Percentiles rank a stretch among this genome's conserved stretches.
Conservation (phyloP, 2,797 vertebrate genomes). For the Sternarchorhynchus goeldii region DNA sequence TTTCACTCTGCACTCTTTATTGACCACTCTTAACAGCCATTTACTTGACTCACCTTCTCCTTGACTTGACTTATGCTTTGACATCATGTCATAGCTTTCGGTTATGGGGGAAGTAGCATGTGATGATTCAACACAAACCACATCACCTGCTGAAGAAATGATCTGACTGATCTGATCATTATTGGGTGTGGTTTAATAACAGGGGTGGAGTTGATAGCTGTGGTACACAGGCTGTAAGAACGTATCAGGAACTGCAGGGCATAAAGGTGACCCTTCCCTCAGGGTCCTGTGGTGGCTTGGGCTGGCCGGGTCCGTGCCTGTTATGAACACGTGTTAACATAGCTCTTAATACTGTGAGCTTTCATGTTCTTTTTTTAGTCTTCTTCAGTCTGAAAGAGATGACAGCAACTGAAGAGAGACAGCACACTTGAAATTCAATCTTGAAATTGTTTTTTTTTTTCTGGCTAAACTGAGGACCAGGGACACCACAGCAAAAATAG, state of each 20-base stretch:
- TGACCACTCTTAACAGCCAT: conserved; percentile 4
- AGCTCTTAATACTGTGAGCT: conserved; percentile 63
- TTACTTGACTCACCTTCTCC: conserved; percentile 22
- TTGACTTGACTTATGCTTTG: conserved; percentile 3
- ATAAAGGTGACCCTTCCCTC: conserved; percentile 46
- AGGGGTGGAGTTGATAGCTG: conserved; percentile 27
- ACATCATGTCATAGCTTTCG: not conserved
- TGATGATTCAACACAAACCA: not conserved
- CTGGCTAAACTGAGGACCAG: conserved; percentile 59
- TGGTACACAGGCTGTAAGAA: conserved; percentile 27
- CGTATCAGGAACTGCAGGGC: conserved; percentile 53
- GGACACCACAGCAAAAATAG: conserved; percentile 65
- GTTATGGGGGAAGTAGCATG: conserved; percentile 4
- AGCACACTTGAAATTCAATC: conserved; percentile 41
- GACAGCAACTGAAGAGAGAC: conserved; percentile 35
- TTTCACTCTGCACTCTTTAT: conserved; percentile 31
- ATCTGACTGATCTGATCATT: conserved; percentile 21
- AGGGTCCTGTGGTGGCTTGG: conserved; percentile 49
- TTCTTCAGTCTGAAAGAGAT: conserved; percentile 59
- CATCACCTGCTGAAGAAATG: conserved; percentile 3
- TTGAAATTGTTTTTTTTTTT: conserved; percentile 49
- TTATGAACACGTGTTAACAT: conserved; percentile 58
- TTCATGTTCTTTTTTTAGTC: conserved; percentile 49
- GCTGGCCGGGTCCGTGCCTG: conserved; percentile 50
- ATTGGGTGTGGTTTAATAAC: not conserved